phyloP scores from a whole-genome alignment of 2,888 invertebrate species.

The Morpho deidamia region DNA sequence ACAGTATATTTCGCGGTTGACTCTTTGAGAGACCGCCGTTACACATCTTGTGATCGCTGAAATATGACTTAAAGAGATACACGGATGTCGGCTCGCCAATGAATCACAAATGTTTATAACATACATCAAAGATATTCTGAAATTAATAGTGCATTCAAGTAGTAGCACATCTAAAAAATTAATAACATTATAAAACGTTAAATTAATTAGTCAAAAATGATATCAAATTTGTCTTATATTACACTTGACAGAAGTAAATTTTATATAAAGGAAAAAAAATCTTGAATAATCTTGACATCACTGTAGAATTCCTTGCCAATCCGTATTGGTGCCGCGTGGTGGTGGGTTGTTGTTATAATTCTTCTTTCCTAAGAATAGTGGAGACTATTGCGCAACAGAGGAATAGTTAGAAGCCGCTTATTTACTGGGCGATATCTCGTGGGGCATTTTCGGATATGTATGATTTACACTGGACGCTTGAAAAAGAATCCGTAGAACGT shows the following conservation, averaged over 20 bases:
- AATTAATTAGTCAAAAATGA: not conserved
- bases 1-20: not conserved
- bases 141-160: conserved; percentile 17
- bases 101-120: conserved; percentile 12
- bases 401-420: too few species aligned
- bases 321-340: too few species aligned
- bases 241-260: not conserved
- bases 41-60: not conserved
- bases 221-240: not conserved
- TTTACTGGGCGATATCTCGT: too few species aligned
- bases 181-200: not conserved
- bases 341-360: too few species aligned
- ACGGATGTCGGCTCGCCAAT: conserved; percentile 14
- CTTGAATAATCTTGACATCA: too few species aligned
- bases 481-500: too few species aligned
- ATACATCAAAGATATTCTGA: conserved; percentile 18
- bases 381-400: too few species aligned
- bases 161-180: conserved; percentile 1
- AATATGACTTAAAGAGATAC: conserved; percentile 11
- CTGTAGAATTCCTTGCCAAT: too few species aligned
- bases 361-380: too few species aligned
- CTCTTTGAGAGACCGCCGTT: not conserved
- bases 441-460: too few species aligned
- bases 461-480: too few species aligned
- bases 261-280: too few species aligned